phyloP scores from a whole-genome alignment of 2,797 vertebrate genomes.

The Simalia tracyae region DNA sequence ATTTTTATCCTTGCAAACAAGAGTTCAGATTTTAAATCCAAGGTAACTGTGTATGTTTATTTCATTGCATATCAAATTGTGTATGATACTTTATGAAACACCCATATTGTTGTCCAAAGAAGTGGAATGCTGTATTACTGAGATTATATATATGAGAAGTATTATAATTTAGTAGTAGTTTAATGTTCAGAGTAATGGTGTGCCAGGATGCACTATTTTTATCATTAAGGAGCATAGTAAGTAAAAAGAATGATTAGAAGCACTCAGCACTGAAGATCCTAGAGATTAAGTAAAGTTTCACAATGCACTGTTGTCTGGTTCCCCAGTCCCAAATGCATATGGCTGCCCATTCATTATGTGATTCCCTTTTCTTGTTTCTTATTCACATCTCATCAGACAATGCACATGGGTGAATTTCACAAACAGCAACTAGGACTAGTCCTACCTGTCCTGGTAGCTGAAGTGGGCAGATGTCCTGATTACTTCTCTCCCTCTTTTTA shows the following conservation, averaged over 20 bases:
- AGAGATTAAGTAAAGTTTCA: conserved; percentile 18
- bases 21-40: conserved; percentile 21
- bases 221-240: conserved; percentile 25
- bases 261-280: conserved; percentile 4
- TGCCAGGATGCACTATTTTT: conserved; percentile 42
- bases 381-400: neutral
- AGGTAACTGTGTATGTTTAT: conserved; percentile 35
- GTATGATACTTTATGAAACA: conserved; percentile 59
- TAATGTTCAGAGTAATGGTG: conserved; percentile 32
- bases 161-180: conserved; percentile 48
- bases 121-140: conserved; percentile 50
- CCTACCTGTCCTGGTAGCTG: too few relatives aligned
- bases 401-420: too few relatives aligned
- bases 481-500: too few relatives aligned
- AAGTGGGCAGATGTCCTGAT: too few relatives aligned
- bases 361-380: neutral
- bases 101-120: conserved; percentile 32
- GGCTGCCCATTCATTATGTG: neutral
- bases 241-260: conserved; percentile 23
- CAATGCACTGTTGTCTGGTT: conserved; percentile 14
- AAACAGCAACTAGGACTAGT: too few relatives aligned
- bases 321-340: neutral
- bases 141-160: conserved; percentile 42
- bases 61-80: conserved; percentile 58
- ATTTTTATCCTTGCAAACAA: neutral